phyloP scores from a whole-genome alignment of 2,797 vertebrate species.

The Pteropus rufus region DNA sequence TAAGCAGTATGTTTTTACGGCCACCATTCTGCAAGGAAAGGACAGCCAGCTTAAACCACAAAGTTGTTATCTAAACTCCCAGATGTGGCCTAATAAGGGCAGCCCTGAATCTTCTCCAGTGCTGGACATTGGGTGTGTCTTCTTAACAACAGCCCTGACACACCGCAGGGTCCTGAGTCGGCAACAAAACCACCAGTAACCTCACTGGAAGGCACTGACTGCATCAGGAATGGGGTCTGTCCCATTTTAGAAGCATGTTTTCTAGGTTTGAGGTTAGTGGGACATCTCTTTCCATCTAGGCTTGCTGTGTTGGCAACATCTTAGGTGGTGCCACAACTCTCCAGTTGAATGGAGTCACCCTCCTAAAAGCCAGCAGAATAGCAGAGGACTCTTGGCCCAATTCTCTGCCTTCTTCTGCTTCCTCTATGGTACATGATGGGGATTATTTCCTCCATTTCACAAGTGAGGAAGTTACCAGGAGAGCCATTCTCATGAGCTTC shows the following conservation, averaged over 20 bases:
- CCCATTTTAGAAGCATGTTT: background rate
- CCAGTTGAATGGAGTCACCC: background rate
- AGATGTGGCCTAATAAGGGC: background rate
- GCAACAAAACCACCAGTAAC: background rate
- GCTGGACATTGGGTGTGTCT: background rate
- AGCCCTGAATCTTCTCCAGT: background rate
- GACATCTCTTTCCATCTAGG: background rate
- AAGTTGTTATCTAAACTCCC: background rate
- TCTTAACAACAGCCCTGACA: background rate
- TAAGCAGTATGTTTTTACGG: background rate
- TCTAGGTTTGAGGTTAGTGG: background rate
- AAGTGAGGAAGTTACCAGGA: background rate
- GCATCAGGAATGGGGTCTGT: background rate
- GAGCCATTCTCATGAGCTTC: background rate
- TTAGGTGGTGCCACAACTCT: background rate
- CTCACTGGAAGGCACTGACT: background rate
- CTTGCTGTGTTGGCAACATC: background rate
- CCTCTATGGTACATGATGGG: background rate
- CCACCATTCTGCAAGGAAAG: background rate
- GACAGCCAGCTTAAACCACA: background rate
- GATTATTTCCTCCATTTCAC: background rate
- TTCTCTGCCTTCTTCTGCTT: background rate
- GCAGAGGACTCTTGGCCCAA: background rate
- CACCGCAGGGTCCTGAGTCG: background rate
- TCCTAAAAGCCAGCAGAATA: too few relatives aligned